Conservation (phyloP, 2,113 vertebrate genomes). For the Corythornis cristatus region DNA sequence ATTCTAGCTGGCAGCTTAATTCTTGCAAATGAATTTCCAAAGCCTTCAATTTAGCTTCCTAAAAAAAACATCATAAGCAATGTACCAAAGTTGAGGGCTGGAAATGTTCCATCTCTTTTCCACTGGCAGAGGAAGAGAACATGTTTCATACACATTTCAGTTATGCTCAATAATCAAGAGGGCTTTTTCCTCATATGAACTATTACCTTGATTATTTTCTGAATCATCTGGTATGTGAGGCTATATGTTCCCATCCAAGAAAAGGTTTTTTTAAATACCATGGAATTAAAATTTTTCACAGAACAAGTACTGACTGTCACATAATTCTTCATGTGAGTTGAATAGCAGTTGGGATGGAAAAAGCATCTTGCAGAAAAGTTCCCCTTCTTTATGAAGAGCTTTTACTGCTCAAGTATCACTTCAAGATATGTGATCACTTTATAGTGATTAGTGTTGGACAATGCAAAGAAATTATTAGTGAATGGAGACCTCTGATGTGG, state of each 20-base stretch:
- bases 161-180: neutral
- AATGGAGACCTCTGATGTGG: neutral
- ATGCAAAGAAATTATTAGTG: neutral
- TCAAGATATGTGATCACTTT: neutral
- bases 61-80: neutral
- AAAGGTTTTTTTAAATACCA: neutral
- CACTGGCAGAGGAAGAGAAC: neutral
- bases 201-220: neutral
- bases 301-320: neutral
- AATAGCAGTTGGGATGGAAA: neutral
- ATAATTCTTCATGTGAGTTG: neutral
- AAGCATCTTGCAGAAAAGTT: neutral
- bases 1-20: neutral
- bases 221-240: neutral
- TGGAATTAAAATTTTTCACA: neutral
- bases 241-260: neutral
- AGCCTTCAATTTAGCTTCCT: neutral
- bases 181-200: neutral
- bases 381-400: neutral
- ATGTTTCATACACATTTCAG: neutral
- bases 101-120: neutral
- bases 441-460: neutral
- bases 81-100: neutral
- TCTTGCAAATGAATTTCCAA: neutral
- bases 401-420: neutral